Percentiles rank a stretch among this genome's conserved stretches.
phyloP scores from a whole-genome alignment of 2,797 vertebrate genomes.

The Muscicapa striata region DNA sequence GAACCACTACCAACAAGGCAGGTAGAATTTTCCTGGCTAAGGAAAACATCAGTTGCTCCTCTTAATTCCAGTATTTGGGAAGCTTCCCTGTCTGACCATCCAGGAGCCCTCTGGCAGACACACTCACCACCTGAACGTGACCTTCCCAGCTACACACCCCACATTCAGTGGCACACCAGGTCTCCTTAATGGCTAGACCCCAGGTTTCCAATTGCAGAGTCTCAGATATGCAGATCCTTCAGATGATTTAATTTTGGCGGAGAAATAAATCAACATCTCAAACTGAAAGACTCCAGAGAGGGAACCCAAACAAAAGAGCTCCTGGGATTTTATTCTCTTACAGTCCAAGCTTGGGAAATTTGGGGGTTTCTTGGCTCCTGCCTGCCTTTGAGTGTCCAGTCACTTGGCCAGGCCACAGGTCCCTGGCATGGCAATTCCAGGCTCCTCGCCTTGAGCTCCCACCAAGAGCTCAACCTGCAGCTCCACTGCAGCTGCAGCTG shows the following conservation, averaged over 20 bases:
- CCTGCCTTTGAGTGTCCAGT: not conserved
- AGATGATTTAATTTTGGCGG: not conserved
- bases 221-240: not conserved
- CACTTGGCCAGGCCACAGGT: no score
- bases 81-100: not conserved
- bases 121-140: not conserved
- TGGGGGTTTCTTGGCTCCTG: not conserved
- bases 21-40: not conserved
- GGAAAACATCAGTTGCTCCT: not conserved
- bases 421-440: not conserved
- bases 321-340: not conserved
- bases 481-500: rapidly evolving
- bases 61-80: not conserved
- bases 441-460: not conserved
- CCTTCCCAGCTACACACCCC: not conserved
- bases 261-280: not conserved
- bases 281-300: not conserved
- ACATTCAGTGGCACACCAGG: no score
- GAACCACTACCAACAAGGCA: not conserved
- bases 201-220: no score
- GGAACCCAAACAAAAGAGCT: rapidly evolving
- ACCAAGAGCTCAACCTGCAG: not conserved
- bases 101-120: not conserved
- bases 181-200: rapidly evolving
- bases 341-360: not conserved